Conservation (phyloP, 1,140 invertebrate species). For the Drosophila ficusphila region DNA sequence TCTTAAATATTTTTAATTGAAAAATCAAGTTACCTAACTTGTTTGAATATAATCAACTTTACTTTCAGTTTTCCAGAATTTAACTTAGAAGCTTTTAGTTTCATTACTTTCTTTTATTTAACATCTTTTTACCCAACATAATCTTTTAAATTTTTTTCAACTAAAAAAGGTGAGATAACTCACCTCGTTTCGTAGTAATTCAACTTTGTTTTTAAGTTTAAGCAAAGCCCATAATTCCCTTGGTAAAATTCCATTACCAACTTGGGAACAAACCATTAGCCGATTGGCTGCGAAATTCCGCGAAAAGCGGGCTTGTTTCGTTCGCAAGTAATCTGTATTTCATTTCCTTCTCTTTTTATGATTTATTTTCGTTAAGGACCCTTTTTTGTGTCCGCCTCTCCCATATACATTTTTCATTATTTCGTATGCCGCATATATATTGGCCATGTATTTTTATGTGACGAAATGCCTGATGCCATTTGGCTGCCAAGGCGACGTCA, state of each 20-base stretch:
- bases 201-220: background rate
- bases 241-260: background rate
- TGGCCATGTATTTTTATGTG: constrained; percentile 38
- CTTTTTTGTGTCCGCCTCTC: constrained; percentile 9
- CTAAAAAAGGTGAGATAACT: too few relatives aligned
- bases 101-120: too few relatives aligned
- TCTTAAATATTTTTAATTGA: too few relatives aligned
- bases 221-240: background rate
- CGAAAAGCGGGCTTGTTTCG: constrained; percentile 1
- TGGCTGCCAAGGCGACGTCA: constrained; percentile 60
- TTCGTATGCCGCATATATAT: constrained; percentile 23
- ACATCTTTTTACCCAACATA: too few relatives aligned
- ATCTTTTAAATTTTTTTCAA: too few relatives aligned
- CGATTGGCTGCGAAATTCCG: constrained; percentile 28
- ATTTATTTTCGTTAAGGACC: constrained; percentile 30
- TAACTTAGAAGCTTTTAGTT: too few relatives aligned
- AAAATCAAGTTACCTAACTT: too few relatives aligned
- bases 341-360: constrained; percentile 24
- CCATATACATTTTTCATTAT: constrained; percentile 42
- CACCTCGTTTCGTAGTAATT: too few relatives aligned
- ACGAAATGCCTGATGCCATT: constrained; percentile 42
- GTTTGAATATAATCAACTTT: too few relatives aligned
- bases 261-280: constrained; percentile 20
- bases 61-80: too few relatives aligned
- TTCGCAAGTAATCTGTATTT: constrained; percentile 28